phyloP scores from a whole-genome alignment of 2,888 invertebrate genomes.

The Polyommatus icarus region DNA sequence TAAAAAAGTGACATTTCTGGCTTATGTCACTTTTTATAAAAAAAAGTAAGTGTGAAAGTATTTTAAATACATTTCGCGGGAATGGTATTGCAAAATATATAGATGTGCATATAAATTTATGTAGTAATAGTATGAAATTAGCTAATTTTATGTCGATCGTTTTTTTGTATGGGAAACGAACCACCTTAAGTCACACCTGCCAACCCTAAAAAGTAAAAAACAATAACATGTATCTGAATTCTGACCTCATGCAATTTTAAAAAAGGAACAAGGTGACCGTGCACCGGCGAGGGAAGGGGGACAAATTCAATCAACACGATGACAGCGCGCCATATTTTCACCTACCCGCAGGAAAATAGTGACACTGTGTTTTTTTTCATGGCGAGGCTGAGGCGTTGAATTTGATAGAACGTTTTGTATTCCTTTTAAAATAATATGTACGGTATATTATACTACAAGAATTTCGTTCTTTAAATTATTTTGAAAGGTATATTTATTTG shows the following conservation, averaged over 20 bases:
- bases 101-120: no score
- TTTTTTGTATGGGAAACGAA: no score
- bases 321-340: constrained; percentile 40
- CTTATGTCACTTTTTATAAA: no score
- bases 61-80: no score
- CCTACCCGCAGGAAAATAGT: constrained; percentile 36
- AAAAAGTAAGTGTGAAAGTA: no score
- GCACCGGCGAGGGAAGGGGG: constrained; percentile 11
- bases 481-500: no score
- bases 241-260: constrained; percentile 12
- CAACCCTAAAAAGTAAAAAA: neutral
- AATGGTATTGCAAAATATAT: no score
- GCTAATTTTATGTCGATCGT: no score
- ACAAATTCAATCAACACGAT: constrained; percentile 42
- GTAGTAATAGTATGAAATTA: no score
- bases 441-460: no score
- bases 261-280: constrained; percentile 13
- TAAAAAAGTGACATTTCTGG: no score
- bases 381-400: neutral
- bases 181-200: neutral
- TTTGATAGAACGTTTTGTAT: neutral
- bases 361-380: constrained; percentile 23
- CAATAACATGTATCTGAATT: neutral
- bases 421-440: neutral
- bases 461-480: no score